phyloP scores from a whole-genome alignment of 2,888 invertebrate species.

The Seira musarum region DNA sequence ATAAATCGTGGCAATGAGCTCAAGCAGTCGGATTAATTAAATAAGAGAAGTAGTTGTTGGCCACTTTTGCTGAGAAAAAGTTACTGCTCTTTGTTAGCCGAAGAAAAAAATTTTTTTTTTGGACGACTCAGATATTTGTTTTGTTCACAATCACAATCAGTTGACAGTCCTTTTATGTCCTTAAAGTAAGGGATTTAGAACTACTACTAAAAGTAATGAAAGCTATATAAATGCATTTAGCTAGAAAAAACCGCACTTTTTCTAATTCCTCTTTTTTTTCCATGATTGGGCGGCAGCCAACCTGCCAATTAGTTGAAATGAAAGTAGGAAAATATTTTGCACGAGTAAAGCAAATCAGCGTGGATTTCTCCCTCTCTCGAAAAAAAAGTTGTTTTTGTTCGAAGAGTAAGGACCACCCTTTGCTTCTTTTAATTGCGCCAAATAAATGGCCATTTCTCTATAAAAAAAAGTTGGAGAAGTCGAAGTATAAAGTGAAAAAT shows the following conservation, averaged over 20 bases:
- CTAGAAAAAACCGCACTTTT: constrained; percentile 41
- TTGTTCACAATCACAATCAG: not conserved
- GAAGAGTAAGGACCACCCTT: not conserved
- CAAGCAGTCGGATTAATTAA: constrained; percentile 47
- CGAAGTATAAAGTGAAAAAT: not conserved
- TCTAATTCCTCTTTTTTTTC: constrained; percentile 39
- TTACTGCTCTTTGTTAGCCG: constrained; percentile 42
- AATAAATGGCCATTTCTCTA: not conserved
- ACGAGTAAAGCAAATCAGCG: constrained; percentile 37
- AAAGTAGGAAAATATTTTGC: constrained; percentile 32
- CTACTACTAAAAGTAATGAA: not conserved
- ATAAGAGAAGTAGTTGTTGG: constrained; percentile 41
- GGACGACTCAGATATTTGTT: not conserved
- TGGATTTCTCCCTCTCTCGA: not conserved
- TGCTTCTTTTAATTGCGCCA: constrained; percentile 5
- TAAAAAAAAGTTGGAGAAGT: not conserved
- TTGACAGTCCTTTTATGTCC: no score
- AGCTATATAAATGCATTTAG: not conserved
- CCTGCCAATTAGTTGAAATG: constrained; percentile 58
- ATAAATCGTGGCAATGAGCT: constrained; percentile 31
- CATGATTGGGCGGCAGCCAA: constrained; percentile 58
- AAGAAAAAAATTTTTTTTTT: constrained; percentile 40
- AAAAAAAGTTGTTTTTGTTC: constrained; percentile 21
- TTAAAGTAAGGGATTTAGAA: no score
- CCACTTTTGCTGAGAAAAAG: constrained; percentile 35